Base-by-base conservation (phyloP, 2,888 invertebrate species). In the Mesoligia furuncula region DNA sequence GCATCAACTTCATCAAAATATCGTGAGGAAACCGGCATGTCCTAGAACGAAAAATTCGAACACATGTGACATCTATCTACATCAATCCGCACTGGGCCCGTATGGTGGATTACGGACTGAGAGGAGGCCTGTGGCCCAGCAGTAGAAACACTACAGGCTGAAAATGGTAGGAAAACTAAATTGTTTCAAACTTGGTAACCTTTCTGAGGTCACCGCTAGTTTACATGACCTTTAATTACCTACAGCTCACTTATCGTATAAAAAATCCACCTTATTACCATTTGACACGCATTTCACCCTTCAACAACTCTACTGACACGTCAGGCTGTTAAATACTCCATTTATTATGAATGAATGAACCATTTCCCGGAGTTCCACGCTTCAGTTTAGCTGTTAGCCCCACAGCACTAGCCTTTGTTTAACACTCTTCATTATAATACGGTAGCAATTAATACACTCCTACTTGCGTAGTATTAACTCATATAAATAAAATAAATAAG, bases 251-350 rank as follows among this genome's bases (percentile, higher is more conserved):
- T 45, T 83, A 73, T 61, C 17, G 62, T 42, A 66, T 36, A 79
- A 79, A 59, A 73, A 77, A 73, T 70, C 51, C 8, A 27, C 66
- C n/a, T 79, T 36, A 79, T 67, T 61, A 62, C 69, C 61, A 24
- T 66, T 13, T 70, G 73, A 67, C 79, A 81, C 73, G 79, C 79
- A 62, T 62, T 62, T 62, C 66, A 73, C 54, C 36, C 45, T 62
- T 62, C 57, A 70, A 57, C 66, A 4, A 27, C 15, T 27, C n/a
- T 0, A 27, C 68, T 17, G 36, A 67, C 51, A 42, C 45, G 51
- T 17, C 61, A 59, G 24, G 13, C 6, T 7, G 65, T 15, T 73
- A 42, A 17, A 36, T 45, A 51, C 48, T 73, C 9, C 13, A 61
- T 84, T 57, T 70, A 73, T 45, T 81, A 84, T 79, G 39, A 61